Evolutionary conservation across 1,140 invertebrate species (phyloP), one percentile per base, ranked within the genome.

Genomic region (Pachypsylla venusta): DNA sequence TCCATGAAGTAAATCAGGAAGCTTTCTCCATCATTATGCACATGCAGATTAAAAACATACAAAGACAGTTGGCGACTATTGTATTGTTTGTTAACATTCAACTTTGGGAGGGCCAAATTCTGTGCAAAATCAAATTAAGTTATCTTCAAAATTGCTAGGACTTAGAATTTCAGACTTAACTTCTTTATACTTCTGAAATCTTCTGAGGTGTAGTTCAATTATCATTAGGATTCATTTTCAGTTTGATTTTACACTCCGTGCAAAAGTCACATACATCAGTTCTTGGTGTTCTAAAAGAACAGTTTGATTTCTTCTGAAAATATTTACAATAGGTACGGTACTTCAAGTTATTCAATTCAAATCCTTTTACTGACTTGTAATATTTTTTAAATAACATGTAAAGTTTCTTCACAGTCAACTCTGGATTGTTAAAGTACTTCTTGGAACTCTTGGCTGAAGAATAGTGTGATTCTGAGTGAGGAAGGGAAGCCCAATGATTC

Each of bases 201-300:
- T 61, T 25, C 30, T 61, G 25, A 30, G 20, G 24, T 57, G 59
- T 14, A 57, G 13, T 3, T 53, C 16, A 20, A 56, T 35, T 20
- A 24, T 60, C 59, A 20, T 57, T 13, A 40, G 54, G 30, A 27
- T 57, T 40, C 27, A 1, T 22, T 42, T 27, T 28, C 10, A 60
- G 28, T 26, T 60, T 57, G 5, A 57, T 10, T 35, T 35, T 40
- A 56, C 59, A 24, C 14, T 55, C 24, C 25, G 28, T 30, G 30
- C 56, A 61, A 53, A 53, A 58, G 27, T 61, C 60, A 58, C 60
- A 59, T 3, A 42, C 39, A 54, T 61, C 60, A 30, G 10, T 58
- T 22, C 53, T 58, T 25, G 60, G 60, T 27, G 4, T 7, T 42
- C 28, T 61, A 28, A 61, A 53, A 28, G 60, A 42, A 53, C 14